Base-by-base conservation (phyloP, 1,140 invertebrate species). In the Diorhabda elongata region DNA sequence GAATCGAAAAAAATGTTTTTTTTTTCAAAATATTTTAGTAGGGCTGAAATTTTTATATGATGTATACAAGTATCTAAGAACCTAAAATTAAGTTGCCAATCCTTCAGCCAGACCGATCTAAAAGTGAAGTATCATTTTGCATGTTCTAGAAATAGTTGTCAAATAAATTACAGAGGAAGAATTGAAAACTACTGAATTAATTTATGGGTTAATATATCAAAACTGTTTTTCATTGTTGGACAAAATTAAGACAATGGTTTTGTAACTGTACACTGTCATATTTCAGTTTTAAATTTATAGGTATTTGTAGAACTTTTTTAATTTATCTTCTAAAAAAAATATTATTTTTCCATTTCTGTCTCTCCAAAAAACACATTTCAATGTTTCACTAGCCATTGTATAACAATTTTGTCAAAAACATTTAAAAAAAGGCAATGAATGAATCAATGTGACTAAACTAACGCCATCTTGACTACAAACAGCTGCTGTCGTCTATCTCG, bases 21-120 rank as follows among this genome's bases (percentile, higher is more conserved):
- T n/a, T 68, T 63, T 68, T 57, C 58, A 3, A 67, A 67, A 67
- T 62, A 67, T 67, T 62, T 66, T 66, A 66, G 64, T 66, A 67
- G 44, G 11, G 42, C 66, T 60, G 59, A 67, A 67, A 61, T 60
- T 67, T 67, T 5, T 60, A 67, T 11, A 52, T 5, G 43, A 66
- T 66, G 2, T 66, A 66, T 66, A 43, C 3, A 58, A 44, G 64
- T 66, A 66, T 58, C 52, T 58, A 66, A 66, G 59, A 66, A 65
- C 9, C 64, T n/a, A 26, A 56, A 56, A 65, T 56, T 56, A 26
- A 65, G n/a, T 65, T 65, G 64, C 47, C 56, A 65, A 56, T 2
- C 11, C 66, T 61, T 62, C 43, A 44, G 59, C 59, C 66, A 68
- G 26, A 26, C 26, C 26, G 26, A 26, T 26, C 26, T 26, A 26